Percentiles rank a stretch among this genome's conserved stretches.
These are phyloP conservation scores for Anableps anableps DNA, from an alignment of 2,797 vertebrate genomes.

Conservation along the genomic window DNA sequence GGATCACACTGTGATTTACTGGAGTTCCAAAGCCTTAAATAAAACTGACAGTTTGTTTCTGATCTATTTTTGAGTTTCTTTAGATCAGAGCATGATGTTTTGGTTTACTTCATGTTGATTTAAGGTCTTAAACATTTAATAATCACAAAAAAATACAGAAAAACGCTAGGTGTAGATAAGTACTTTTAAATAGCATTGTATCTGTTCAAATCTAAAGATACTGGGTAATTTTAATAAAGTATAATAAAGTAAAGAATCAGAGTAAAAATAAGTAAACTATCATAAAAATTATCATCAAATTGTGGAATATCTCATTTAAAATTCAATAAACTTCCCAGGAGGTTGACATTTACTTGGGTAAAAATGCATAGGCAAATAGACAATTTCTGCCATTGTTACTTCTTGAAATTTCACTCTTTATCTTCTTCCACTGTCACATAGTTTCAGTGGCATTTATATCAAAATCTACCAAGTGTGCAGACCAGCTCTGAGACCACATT, in stretches of 20 bases:
- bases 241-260: neutral
- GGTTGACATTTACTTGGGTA: neutral
- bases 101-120: too few species aligned
- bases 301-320: neutral
- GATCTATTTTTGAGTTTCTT: neutral
- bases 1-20: neutral
- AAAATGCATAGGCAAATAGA: conserved; percentile 2
- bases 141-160: too few species aligned
- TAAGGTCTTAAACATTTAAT: too few species aligned
- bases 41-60: neutral
- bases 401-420: conserved; percentile 13
- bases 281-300: neutral
- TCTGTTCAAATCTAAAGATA: too few species aligned
- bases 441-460: conserved; percentile 38
- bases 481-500: conserved; percentile 27
- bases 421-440: conserved; percentile 23
- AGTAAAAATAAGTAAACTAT: neutral
- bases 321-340: neutral
- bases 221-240: too few species aligned
- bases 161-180: too few species aligned
- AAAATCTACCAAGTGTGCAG: conserved; percentile 6
- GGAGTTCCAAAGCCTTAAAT: neutral
- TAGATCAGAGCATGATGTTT: too few species aligned
- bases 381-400: neutral
- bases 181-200: too few species aligned